These are phyloP conservation scores for Tetramorium parvispinum DNA, from an alignment of 1,140 invertebrate species.

Conservation along the genomic window DNA sequence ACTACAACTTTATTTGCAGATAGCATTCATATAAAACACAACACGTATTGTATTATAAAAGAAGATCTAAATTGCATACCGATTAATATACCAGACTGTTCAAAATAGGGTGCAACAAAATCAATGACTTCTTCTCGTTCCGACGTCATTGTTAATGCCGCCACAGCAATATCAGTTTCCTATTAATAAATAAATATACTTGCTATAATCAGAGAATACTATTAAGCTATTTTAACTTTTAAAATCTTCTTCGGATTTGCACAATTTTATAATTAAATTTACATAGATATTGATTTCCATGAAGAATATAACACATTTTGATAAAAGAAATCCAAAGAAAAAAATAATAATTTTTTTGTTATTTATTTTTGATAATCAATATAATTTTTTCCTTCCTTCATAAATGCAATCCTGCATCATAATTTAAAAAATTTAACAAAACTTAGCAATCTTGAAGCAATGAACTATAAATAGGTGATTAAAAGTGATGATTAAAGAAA, in stretches of 20 bases:
- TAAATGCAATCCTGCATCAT: too few species aligned
- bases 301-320: too few species aligned
- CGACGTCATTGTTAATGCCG: slow-evolving; percentile 96
- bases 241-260: not conserved
- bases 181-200: slow-evolving; percentile 1
- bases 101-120: slow-evolving; percentile 96
- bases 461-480: not conserved
- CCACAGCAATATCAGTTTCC: slow-evolving; percentile 95
- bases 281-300: too few species aligned
- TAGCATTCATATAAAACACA: not conserved
- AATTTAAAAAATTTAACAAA: not conserved
- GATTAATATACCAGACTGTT: slow-evolving; percentile 94
- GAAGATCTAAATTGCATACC: slow-evolving; percentile 84
- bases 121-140: slow-evolving; percentile 97
- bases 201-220: not conserved
- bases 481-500: not conserved
- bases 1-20: not conserved
- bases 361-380: too few species aligned
- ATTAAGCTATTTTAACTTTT: not conserved
- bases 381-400: too few species aligned
- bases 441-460: not conserved
- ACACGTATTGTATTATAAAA: not conserved
- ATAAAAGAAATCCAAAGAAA: too few species aligned
- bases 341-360: too few species aligned
- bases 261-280: not conserved